Percentiles rank a stretch among this genome's conserved stretches.
Conservation (phyloP, 2,113 vertebrate genomes). For the Ailuropoda melanoleuca region DNA sequence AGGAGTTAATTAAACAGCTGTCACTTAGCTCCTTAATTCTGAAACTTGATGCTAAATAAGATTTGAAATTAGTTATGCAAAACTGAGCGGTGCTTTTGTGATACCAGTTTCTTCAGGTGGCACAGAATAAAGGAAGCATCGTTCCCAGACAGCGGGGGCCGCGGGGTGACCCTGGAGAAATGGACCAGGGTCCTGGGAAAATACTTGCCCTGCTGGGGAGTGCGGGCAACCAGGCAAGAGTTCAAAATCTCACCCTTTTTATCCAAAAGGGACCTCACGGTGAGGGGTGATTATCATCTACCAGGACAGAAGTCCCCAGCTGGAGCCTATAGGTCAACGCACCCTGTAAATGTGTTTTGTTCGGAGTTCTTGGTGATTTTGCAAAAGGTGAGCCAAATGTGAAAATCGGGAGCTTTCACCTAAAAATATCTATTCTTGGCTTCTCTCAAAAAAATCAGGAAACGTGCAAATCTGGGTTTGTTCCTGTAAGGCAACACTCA, state of each 20-base stretch:
- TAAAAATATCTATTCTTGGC: not conserved
- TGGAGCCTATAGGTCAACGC: fast-evolving
- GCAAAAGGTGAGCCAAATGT: not conserved
- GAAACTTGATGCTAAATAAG: constrained; percentile 82
- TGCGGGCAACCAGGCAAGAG: fast-evolving
- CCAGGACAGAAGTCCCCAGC: fast-evolving
- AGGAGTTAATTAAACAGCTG: constrained; percentile 88
- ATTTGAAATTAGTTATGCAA: constrained; percentile 82
- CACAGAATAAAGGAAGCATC: not conserved
- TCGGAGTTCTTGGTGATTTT: fast-evolving
- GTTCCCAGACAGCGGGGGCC: not conserved
- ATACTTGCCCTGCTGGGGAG: fast-evolving
- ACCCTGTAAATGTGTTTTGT: fast-evolving
- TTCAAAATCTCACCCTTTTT: fast-evolving
- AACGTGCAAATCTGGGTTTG: fast-evolving
- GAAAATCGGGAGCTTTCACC: not conserved
- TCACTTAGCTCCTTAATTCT: constrained; percentile 85
- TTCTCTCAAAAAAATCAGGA: not conserved
- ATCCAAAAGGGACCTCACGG: fast-evolving
- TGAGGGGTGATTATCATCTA: not conserved
- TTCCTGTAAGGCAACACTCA: fast-evolving
- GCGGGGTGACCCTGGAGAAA: not conserved
- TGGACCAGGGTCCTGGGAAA: not conserved
- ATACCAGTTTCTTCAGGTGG: constrained; percentile 34
- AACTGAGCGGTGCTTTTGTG: constrained; percentile 43